These are phyloP conservation scores for Vipera latastei DNA, from an alignment of 2,797 vertebrate species.

Conservation along the genomic window DNA sequence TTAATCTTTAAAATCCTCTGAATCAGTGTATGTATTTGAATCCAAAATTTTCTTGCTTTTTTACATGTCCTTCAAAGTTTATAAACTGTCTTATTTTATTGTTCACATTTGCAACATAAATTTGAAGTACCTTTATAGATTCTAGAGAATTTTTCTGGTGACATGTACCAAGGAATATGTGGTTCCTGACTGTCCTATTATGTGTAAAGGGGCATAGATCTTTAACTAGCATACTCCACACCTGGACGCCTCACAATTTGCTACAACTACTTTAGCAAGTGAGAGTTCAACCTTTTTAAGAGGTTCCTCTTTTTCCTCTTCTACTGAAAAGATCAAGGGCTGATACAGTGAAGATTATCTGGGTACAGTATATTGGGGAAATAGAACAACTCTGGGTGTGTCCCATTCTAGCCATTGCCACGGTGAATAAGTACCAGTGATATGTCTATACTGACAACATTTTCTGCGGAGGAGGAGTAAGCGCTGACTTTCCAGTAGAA, in stretches of 20 bases:
- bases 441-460: background rate
- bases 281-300: background rate
- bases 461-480: background rate
- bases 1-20: background rate
- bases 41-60: background rate
- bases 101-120: background rate
- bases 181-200: background rate
- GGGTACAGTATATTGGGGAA: background rate
- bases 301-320: background rate
- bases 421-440: background rate
- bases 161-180: background rate
- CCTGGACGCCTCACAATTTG: background rate
- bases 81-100: background rate
- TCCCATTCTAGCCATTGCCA: background rate
- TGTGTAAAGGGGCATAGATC: background rate
- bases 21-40: background rate
- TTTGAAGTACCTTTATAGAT: background rate
- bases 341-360: background rate
- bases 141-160: background rate
- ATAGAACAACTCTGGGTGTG: background rate
- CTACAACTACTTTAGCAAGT: background rate
- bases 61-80: background rate
- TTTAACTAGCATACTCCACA: background rate
- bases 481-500: background rate
- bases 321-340: background rate